Percentiles rank a stretch among this genome's conserved stretches.
These are phyloP conservation scores for Pyrgus malvae DNA, from an alignment of 2,888 invertebrate genomes.

Conservation along the genomic window DNA sequence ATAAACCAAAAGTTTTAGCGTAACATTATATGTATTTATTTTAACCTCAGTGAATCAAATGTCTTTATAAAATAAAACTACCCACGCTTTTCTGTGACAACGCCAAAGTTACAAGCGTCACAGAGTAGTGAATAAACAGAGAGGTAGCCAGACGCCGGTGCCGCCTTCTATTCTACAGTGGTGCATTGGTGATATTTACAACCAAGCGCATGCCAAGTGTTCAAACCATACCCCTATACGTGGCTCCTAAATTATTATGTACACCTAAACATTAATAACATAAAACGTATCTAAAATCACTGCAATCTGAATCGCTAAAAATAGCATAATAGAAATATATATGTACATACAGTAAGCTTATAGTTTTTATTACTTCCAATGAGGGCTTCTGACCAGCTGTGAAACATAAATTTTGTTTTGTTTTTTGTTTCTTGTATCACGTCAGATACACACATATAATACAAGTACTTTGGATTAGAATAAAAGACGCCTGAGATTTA, in stretches of 20 bases:
- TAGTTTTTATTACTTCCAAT: too few species aligned
- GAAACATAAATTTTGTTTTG: too few species aligned
- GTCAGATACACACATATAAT: too few species aligned
- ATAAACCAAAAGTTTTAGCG: too few species aligned
- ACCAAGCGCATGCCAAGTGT: slow-evolving; percentile 35
- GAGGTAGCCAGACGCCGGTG: slow-evolving; percentile 30
- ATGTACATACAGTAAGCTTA: too few species aligned
- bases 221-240: slow-evolving; percentile 23
- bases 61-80: slow-evolving; percentile 19
- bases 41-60: background rate
- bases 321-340: too few species aligned
- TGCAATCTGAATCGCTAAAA: too few species aligned
- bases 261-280: background rate
- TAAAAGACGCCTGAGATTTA: too few species aligned
- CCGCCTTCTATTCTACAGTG: slow-evolving; percentile 26
- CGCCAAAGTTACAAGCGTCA: slow-evolving; percentile 15
- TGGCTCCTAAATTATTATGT: slow-evolving; percentile 30
- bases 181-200: slow-evolving; percentile 28
- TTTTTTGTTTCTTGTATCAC: too few species aligned
- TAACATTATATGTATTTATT: background rate
- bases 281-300: too few species aligned
- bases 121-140: slow-evolving; percentile 36
- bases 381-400: too few species aligned
- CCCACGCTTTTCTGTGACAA: slow-evolving; percentile 1
- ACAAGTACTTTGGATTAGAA: too few species aligned